Conservation (phyloP, 2,888 invertebrate genomes). For the Caprella mutica region DNA sequence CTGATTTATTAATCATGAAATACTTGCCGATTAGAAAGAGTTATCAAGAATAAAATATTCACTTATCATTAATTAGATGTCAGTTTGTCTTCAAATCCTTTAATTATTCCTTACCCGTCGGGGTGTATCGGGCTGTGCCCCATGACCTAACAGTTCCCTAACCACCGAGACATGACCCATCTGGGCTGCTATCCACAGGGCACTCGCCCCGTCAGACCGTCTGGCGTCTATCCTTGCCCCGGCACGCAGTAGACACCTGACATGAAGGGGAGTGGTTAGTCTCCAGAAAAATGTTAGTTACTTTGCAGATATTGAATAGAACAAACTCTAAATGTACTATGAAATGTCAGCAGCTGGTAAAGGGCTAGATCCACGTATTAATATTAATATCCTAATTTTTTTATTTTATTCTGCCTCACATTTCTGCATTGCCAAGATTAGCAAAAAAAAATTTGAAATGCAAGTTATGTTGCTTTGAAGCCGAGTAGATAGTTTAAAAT, state of each 20-base stretch:
- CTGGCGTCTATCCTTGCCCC: slow-evolving; percentile 21
- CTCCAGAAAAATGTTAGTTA: no score
- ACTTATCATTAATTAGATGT: not conserved
- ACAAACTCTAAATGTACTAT: no score
- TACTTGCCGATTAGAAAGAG: not conserved
- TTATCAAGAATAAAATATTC: no score
- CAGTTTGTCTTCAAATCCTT: not conserved
- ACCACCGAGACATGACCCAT: slow-evolving; percentile 82
- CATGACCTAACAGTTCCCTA: slow-evolving; percentile 60
- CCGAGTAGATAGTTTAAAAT: no score
- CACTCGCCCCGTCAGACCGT: slow-evolving; percentile 49
- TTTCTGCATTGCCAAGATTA: no score
- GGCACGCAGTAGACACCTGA: not conserved
- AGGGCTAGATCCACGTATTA: no score
- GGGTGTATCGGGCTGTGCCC: slow-evolving; percentile 65
- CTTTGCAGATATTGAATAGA: no score
- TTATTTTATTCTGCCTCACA: no score
- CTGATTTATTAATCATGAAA: not conserved
- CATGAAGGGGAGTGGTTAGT: not conserved
- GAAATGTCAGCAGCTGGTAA: no score
- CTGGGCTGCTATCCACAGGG: slow-evolving; percentile 89
- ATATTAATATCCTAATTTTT: no score
- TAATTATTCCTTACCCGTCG: slow-evolving; percentile 56
- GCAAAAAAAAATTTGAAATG: no score
- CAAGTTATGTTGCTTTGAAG: no score